These are phyloP conservation scores for Varecia variegata DNA, from an alignment of 2,797 vertebrate genomes.

Conservation along the genomic window DNA sequence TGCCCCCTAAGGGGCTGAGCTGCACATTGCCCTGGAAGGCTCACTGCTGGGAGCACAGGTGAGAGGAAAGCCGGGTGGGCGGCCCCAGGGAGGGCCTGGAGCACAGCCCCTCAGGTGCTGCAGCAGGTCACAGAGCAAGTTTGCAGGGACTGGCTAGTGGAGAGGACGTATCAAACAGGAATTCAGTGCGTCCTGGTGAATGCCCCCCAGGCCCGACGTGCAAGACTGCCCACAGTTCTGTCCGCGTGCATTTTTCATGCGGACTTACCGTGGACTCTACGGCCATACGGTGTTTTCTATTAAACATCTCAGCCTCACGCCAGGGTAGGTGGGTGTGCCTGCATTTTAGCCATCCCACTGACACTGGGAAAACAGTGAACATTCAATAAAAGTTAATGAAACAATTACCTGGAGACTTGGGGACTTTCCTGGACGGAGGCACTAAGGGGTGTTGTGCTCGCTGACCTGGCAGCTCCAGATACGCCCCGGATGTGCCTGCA, in stretches of 20 bases:
- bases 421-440: background rate
- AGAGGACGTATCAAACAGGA: background rate
- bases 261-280: background rate
- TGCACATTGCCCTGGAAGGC: background rate
- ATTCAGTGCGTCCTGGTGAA: background rate
- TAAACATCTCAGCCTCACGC: background rate
- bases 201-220: background rate
- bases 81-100: background rate
- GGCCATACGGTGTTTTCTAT: background rate
- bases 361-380: background rate
- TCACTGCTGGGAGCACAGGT: background rate
- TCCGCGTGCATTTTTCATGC: fast-evolving
- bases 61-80: background rate
- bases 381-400: background rate
- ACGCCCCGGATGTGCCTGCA: background rate
- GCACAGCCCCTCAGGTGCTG: fast-evolving
- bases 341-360: background rate
- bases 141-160: background rate
- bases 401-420: background rate
- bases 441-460: background rate
- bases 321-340: background rate
- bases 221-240: background rate
- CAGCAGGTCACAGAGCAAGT: background rate
- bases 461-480: background rate
- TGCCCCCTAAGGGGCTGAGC: background rate